Base-by-base conservation (phyloP, 2,888 invertebrate species). In the Oligia fasciuncula region DNA sequence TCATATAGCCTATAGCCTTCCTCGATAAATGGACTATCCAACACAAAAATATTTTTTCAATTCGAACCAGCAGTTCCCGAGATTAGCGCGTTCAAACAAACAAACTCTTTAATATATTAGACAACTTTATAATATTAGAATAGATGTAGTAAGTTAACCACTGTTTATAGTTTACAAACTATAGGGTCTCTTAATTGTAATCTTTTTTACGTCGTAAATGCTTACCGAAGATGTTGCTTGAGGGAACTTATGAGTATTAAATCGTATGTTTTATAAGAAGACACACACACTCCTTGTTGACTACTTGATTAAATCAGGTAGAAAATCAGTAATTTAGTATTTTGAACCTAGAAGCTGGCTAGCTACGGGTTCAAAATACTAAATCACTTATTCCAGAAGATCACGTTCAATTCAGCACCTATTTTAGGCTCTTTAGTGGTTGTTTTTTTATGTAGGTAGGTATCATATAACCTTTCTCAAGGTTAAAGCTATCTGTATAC, bases 121-220 rank as follows among this genome's bases (percentile, higher is more conserved):
- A n/a, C n/a, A n/a, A n/a, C n/a, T n/a, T n/a, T n/a, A n/a, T n/a
- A n/a, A n/a, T n/a, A n/a, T n/a, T n/a, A n/a, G n/a, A n/a, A n/a
- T n/a, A n/a, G n/a, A n/a, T 35, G 23, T 29, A 35, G 14, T 70
- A 57, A 57, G 23, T 49, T n/a, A 60, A 60, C n/a, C 23, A 75
- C 60, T 60, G 19, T 76, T 73, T 43, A 29, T 29, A 54, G 43
- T 74, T 40, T 62, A 76, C 60, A 73, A 51, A 19, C 46, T 19
- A n/a, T 6, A 40, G 3, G 1, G 9, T 5, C 49, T 51, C 29
- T 49, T 73, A 49, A 49, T 40, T 73, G 76, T 49, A n/a, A 76
- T 29, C 6, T 49, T 49, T 66, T 57, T 54, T 1, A 35, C 0
- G 35, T 46, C 73, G 73, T 75, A 51, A 74, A 73, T 23, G 11